phyloP scores from a whole-genome alignment of 2,888 invertebrate species.

The Lycocerus yunnanus region DNA sequence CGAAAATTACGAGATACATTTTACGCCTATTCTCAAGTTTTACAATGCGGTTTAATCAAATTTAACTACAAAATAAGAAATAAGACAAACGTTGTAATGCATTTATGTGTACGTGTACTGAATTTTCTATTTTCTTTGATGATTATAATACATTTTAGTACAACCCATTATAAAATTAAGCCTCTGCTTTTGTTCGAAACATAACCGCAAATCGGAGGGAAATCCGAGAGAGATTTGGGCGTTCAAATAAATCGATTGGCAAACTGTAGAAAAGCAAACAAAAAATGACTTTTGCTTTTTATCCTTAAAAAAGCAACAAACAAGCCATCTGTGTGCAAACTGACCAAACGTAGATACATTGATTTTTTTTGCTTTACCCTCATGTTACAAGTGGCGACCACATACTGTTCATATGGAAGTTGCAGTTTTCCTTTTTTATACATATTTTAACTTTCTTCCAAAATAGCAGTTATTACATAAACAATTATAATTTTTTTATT shows the following conservation, averaged over 20 bases:
- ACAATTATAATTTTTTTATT: background rate
- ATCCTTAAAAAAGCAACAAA: slow-evolving; percentile 45
- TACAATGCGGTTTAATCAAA: slow-evolving; percentile 57
- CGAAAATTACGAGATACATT: background rate
- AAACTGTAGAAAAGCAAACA: slow-evolving; percentile 19
- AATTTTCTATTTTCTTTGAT: slow-evolving; percentile 39
- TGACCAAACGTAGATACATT: slow-evolving; percentile 47
- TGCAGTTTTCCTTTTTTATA: slow-evolving; percentile 32
- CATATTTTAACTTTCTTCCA: background rate
- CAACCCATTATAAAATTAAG: slow-evolving; percentile 5
- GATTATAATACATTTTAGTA: slow-evolving; percentile 41
- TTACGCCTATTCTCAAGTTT: slow-evolving; percentile 20
- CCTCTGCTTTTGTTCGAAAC: slow-evolving; percentile 8
- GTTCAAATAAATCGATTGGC: slow-evolving; percentile 24
- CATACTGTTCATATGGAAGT: slow-evolving; percentile 19
- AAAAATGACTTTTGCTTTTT: slow-evolving; percentile 36
- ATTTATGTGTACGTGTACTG: slow-evolving; percentile 44
- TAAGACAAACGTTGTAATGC: slow-evolving; percentile 46
- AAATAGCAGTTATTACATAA: background rate
- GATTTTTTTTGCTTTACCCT: slow-evolving; percentile 38
- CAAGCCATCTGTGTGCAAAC: slow-evolving; percentile 54
- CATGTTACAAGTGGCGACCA: slow-evolving; percentile 40
- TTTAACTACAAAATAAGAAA: slow-evolving; percentile 57
- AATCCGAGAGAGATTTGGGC: slow-evolving; percentile 25
- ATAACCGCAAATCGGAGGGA: slow-evolving; percentile 13